These are phyloP conservation scores for Mylabris phalerata DNA, from an alignment of 1,140 invertebrate species.

Conservation along the genomic window DNA sequence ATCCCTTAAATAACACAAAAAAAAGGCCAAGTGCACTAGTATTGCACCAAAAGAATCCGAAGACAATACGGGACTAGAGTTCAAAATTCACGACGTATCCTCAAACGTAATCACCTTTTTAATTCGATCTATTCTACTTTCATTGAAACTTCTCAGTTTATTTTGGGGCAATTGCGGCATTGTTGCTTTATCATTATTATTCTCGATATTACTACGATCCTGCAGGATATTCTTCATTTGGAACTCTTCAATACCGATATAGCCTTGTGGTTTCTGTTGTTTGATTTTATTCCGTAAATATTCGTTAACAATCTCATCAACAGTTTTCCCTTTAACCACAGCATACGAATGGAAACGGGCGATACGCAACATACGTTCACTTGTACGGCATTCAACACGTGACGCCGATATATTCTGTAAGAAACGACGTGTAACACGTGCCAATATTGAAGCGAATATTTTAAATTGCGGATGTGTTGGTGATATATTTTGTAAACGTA, in stretches of 20 bases:
- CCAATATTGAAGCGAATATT: constrained; percentile 51
- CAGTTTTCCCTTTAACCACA: constrained; percentile 52
- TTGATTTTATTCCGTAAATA: constrained; percentile 28
- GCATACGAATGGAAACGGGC: constrained; percentile 55
- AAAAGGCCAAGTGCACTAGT: not conserved
- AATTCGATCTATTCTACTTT: constrained; percentile 33
- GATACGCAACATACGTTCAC: constrained; percentile 52
- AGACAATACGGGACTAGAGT: not conserved
- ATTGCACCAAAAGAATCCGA: not conserved
- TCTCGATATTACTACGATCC: not conserved
- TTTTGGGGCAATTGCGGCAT: not conserved
- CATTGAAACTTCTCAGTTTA: constrained; percentile 9
- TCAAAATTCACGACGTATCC: constrained; percentile 5
- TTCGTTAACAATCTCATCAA: constrained; percentile 50
- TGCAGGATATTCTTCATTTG: not conserved
- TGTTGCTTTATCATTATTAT: not conserved
- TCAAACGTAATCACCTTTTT: constrained; percentile 37
- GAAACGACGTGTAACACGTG: constrained; percentile 46
- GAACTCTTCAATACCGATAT: constrained; percentile 28
- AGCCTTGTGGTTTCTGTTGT: constrained; percentile 32
- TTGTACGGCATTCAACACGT: constrained; percentile 46
- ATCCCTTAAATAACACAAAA: too few species aligned
- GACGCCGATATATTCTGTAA: constrained; percentile 44
- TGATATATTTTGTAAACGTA: constrained; percentile 55
- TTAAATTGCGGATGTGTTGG: constrained; percentile 58